Conservation (phyloP, 2,113 vertebrate species). For the Notothenia coriiceps region DNA sequence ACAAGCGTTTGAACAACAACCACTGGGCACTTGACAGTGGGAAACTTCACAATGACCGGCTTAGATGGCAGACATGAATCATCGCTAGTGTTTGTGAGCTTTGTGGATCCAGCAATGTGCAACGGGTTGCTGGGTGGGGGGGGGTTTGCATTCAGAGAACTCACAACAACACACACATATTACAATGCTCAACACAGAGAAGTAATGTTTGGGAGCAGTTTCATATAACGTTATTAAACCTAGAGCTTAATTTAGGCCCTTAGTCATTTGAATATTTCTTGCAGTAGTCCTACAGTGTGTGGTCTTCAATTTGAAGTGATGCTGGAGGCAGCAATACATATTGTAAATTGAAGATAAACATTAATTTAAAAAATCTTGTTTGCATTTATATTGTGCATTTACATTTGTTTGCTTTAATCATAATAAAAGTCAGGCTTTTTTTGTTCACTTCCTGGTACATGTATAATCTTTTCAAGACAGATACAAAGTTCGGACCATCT, state of each 20-base stretch:
- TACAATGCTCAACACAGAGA: slow-evolving; percentile 23
- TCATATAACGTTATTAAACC: background rate
- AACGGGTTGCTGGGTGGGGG: slow-evolving; percentile 11
- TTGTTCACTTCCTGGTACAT: background rate
- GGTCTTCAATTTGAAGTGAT: background rate
- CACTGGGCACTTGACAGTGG: slow-evolving; percentile 49
- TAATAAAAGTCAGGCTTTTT: background rate
- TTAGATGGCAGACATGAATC: slow-evolving; percentile 77
- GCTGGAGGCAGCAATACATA: background rate
- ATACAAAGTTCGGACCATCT: background rate
- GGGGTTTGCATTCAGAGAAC: slow-evolving; percentile 10
- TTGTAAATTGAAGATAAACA: background rate
- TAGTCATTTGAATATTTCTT: background rate
- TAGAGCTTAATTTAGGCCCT: background rate
- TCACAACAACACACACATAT: slow-evolving; percentile 29
- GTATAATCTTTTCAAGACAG: background rate
- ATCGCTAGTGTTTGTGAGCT: slow-evolving; percentile 62
- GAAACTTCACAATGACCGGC: slow-evolving; percentile 63
- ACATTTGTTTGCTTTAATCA: background rate
- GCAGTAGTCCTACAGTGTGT: background rate
- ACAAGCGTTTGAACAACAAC: slow-evolving; percentile 56
- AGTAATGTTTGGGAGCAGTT: background rate
- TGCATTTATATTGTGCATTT: background rate
- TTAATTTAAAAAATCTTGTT: too few relatives aligned
- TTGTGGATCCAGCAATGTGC: slow-evolving; percentile 48